phyloP scores from a whole-genome alignment of 2,888 invertebrate species.

The Meganola albula region DNA sequence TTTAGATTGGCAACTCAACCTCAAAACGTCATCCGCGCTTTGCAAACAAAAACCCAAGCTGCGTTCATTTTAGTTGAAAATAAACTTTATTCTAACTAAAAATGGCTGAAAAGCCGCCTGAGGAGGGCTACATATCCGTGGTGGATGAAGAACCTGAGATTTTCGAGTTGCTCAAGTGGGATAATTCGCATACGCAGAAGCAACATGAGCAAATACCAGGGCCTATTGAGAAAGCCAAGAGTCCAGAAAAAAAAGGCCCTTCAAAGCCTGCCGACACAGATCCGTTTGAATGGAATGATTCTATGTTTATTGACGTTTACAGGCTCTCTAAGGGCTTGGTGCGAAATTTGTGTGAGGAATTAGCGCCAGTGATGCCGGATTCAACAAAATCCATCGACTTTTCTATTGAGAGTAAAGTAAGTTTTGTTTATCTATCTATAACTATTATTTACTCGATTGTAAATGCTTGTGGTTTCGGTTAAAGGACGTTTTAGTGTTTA shows the following conservation, averaged over 20 bases:
- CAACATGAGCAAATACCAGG: slow-evolving; percentile 39
- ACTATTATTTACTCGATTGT: no score
- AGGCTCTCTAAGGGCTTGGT: slow-evolving; percentile 60
- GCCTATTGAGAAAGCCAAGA: slow-evolving; percentile 54
- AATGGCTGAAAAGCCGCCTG: slow-evolving; percentile 70
- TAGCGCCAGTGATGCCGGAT: slow-evolving; percentile 64
- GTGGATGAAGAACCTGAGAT: slow-evolving; percentile 69
- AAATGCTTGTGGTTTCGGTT: no score
- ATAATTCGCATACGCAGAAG: slow-evolving; percentile 57
- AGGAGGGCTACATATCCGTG: slow-evolving; percentile 68
- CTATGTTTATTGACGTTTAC: slow-evolving; percentile 57
- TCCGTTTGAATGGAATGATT: slow-evolving; percentile 59
- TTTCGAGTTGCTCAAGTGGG: slow-evolving; percentile 69
- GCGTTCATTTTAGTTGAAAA: slow-evolving; percentile 46
- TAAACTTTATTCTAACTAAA: slow-evolving; percentile 37
- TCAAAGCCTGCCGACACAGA: slow-evolving; percentile 52
- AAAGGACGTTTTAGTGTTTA: no score
- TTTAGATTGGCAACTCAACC: slow-evolving; percentile 6
- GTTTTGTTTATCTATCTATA: no score
- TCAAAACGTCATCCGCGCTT: slow-evolving; percentile 28
- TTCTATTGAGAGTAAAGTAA: slow-evolving; percentile 65
- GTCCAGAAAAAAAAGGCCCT: slow-evolving; percentile 51
- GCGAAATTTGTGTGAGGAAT: slow-evolving; percentile 54
- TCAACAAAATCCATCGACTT: slow-evolving; percentile 63
- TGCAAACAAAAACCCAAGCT: slow-evolving; percentile 38